Conservation (phyloP, 2,797 vertebrate species). For the Oreochromis grahami region DNA sequence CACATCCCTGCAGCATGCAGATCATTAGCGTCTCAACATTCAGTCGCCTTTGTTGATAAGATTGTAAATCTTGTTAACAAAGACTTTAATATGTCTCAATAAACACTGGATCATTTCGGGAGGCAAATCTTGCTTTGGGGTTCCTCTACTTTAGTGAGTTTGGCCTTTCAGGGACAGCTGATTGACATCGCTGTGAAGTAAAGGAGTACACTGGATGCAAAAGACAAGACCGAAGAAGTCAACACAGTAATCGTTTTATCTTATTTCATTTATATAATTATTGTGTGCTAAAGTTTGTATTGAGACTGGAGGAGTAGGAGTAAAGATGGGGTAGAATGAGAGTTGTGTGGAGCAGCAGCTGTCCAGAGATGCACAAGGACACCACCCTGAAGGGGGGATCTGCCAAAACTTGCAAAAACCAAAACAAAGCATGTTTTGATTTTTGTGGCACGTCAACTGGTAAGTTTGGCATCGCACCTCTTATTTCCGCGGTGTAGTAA, state of each 20-base stretch:
- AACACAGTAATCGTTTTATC: neutral
- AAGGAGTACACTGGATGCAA: neutral
- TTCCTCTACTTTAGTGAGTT: neutral
- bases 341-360: neutral
- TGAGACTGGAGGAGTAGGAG: neutral
- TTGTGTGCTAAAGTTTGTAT: fast-evolving
- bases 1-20: neutral
- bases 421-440: neutral
- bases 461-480: neutral
- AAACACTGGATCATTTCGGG: neutral
- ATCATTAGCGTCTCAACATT: fast-evolving
- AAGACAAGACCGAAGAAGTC: too few species aligned
- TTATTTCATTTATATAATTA: neutral
- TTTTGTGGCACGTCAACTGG: neutral
- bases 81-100: neutral
- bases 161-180: fast-evolving
- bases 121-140: fast-evolving
- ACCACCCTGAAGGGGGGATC: neutral
- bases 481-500: neutral
- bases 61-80: neutral
- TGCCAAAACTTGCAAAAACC: fast-evolving
- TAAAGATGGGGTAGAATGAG: neutral
- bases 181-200: neutral
- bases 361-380: neutral
- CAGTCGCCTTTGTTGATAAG: neutral